Conservation (phyloP, 2,797 vertebrate genomes). For the Lagodon rhomboides region DNA sequence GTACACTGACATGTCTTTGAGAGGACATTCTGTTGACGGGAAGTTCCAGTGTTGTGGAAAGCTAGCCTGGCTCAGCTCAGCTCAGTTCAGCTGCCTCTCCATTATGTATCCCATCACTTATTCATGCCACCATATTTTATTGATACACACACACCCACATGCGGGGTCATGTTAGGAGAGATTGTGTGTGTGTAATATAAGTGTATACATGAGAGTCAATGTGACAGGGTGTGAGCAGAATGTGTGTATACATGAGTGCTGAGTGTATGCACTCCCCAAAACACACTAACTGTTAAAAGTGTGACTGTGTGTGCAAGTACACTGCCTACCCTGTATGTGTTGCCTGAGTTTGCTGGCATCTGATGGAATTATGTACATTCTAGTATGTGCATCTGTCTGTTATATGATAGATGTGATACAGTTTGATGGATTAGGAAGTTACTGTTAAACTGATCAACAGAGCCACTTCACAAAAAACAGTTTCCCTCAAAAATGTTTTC, state of each 20-base stretch:
- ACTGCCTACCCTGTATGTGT: neutral
- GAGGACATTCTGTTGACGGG: constrained; percentile 57
- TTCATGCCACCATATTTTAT: constrained; percentile 82
- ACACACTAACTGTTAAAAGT: constrained; percentile 36
- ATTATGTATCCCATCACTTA: constrained; percentile 83
- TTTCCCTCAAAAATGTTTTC: neutral
- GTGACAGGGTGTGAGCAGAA: constrained; percentile 47
- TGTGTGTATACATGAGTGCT: constrained; percentile 40
- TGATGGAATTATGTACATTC: neutral
- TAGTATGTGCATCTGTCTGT: neutral
- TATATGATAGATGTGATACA: neutral
- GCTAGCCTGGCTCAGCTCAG: constrained; percentile 38
- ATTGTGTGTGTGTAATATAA: constrained; percentile 50
- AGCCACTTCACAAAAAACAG: neutral
- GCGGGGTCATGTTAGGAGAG: constrained; percentile 63
- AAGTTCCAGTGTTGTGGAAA: constrained; percentile 63
- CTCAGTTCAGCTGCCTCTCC: constrained; percentile 69
- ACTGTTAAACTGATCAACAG: neutral
- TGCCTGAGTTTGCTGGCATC: neutral
- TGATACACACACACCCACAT: constrained; percentile 71
- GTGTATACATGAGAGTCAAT: constrained; percentile 44
- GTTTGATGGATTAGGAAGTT: neutral
- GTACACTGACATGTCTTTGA: neutral
- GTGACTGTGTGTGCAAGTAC: constrained; percentile 29
- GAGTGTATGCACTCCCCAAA: constrained; percentile 14